Conservation (phyloP, 2,888 invertebrate species). For the Prosapia bicincta region DNA sequence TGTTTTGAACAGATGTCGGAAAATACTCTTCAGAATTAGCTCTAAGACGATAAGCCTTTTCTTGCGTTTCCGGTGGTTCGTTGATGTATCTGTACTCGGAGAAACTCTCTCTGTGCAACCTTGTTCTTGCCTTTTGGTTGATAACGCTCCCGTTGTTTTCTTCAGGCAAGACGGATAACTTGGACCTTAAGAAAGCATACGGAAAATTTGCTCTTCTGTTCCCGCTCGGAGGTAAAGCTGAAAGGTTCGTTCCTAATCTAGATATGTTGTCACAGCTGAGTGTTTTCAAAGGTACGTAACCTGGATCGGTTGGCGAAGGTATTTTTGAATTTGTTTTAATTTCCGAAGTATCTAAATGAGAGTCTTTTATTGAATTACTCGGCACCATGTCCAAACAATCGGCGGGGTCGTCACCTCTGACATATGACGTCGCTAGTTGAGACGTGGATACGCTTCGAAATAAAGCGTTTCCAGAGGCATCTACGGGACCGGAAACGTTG, state of each 20-base stretch:
- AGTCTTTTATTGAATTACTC: constrained; percentile 36
- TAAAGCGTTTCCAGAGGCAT: constrained; percentile 44
- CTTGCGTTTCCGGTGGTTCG: constrained; percentile 46
- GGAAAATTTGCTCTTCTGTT: constrained; percentile 67
- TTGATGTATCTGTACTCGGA: constrained; percentile 49
- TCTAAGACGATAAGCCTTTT: constrained; percentile 46
- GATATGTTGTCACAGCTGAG: constrained; percentile 70
- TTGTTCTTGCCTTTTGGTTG: constrained; percentile 47
- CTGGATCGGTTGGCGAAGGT: constrained; percentile 33
- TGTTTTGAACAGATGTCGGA: constrained; percentile 42
- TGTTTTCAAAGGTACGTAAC: constrained; percentile 57
- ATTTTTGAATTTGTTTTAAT: background rate
- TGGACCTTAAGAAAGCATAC: constrained; percentile 72
- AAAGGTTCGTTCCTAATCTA: constrained; percentile 52
- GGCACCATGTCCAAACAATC: constrained; percentile 60
- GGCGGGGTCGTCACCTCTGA: constrained; percentile 77
- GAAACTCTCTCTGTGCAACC: constrained; percentile 53
- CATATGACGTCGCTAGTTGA: constrained; percentile 64
- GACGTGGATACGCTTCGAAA: constrained; percentile 76
- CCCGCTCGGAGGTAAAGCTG: constrained; percentile 40
- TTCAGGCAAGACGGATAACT: constrained; percentile 72
- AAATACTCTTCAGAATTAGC: constrained; percentile 61
- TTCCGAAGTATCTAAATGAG: constrained; percentile 36
- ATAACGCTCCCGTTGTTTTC: constrained; percentile 51
- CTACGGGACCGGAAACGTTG: background rate